These are phyloP conservation scores for Chionoecetes opilio DNA, from an alignment of 1,140 invertebrate species.

Conservation along the genomic window DNA sequence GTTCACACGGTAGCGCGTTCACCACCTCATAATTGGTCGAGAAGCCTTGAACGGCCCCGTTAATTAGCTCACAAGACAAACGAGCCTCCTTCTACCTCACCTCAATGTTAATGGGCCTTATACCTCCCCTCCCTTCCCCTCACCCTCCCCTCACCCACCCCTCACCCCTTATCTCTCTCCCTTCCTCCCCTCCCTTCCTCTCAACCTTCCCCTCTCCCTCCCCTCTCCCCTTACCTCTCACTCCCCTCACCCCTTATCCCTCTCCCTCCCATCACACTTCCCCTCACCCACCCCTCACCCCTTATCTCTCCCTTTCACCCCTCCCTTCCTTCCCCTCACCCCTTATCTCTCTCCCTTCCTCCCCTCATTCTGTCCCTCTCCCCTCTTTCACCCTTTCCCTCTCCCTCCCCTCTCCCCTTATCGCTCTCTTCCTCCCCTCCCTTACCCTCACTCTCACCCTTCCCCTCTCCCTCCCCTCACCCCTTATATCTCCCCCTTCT, in stretches of 20 bases:
- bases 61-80: slow-evolving; percentile 50
- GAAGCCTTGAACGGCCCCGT: slow-evolving; percentile 62
- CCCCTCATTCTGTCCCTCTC: neutral
- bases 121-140: neutral
- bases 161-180: neutral
- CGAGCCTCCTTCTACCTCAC: slow-evolving; percentile 48
- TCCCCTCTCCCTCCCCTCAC: neutral
- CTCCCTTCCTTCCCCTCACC: neutral
- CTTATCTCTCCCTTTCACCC: neutral
- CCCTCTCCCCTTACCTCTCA: neutral
- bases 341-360: neutral
- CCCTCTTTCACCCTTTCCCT: neutral
- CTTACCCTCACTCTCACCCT: neutral
- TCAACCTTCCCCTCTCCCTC: neutral
- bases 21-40: slow-evolving; percentile 59
- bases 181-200: neutral
- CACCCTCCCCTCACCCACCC: neutral
- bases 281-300: neutral
- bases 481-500: neutral
- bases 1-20: slow-evolving; percentile 40
- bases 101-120: slow-evolving; percentile 35
- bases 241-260: neutral
- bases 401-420: neutral
- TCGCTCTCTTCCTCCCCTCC: neutral
- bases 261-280: neutral